Evolutionary conservation across 2,888 invertebrate species (phyloP).

Genomic region (Cataglyphis altisquamis): DNA sequence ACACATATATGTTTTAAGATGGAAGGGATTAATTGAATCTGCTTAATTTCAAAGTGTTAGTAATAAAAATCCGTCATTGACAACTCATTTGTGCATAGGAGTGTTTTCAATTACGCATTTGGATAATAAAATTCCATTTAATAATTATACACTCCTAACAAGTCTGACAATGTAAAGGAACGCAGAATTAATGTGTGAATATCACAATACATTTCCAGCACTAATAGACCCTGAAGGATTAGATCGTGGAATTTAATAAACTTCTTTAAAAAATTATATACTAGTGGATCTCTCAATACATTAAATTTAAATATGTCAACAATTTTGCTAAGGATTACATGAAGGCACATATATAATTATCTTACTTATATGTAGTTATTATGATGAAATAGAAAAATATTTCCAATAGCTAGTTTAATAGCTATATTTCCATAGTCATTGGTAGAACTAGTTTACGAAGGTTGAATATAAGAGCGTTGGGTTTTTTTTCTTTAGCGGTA

Average conservation of each 20-base stretch:
- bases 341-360: not conserved
- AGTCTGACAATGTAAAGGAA: not conserved
- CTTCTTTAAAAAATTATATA: not conserved
- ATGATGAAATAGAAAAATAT: not conserved
- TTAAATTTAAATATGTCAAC: not conserved
- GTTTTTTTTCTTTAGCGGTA: not conserved
- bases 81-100: not conserved
- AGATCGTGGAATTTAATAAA: not conserved
- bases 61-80: not conserved
- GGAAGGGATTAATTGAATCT: not conserved
- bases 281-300: not conserved
- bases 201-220: too few species aligned
- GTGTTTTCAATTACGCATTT: constrained; percentile 2
- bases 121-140: not conserved
- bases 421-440: not conserved
- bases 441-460: not conserved
- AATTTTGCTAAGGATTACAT: not conserved
- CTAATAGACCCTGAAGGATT: not conserved
- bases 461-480: not conserved
- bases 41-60: not conserved
- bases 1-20: not conserved
- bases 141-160: not conserved
- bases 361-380: not conserved
- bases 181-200: not conserved
- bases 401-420: not conserved